These are phyloP conservation scores for Dinomys branickii DNA, from an alignment of 2,113 vertebrate species.

Conservation along the genomic window DNA sequence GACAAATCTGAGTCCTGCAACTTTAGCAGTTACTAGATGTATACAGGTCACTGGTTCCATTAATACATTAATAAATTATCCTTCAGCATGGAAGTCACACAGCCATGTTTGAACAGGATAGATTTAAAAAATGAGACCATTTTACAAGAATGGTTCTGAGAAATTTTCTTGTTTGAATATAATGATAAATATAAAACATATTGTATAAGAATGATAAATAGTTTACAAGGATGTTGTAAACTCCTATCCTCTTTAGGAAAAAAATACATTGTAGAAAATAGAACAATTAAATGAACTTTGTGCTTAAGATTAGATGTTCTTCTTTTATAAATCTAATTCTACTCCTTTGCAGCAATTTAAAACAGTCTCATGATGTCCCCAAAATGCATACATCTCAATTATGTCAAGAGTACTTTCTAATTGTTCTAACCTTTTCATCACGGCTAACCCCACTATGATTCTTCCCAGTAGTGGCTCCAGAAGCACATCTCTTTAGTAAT, in stretches of 20 bases:
- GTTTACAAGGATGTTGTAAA: background rate
- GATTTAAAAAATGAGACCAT: background rate
- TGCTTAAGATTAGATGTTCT: background rate
- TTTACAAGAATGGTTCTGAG: conserved; percentile 1
- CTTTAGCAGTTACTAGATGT: conserved; percentile 54
- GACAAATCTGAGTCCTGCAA: conserved; percentile 58
- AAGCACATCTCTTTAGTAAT: conserved; percentile 7
- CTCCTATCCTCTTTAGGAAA: background rate
- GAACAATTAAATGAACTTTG: conserved; percentile 2
- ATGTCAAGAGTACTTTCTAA: conserved; percentile 64
- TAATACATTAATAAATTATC: conserved; percentile 78
- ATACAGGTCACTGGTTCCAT: conserved; percentile 66
- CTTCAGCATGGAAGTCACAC: conserved; percentile 68
- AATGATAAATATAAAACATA: conserved; percentile 18
- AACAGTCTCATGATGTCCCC: conserved; percentile 27
- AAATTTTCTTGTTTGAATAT: background rate
- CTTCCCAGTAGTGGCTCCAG: background rate
- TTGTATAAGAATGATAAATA: background rate
- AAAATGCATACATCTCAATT: conserved; percentile 60
- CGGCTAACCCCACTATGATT: conserved; percentile 43
- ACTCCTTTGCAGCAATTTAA: conserved; percentile 26
- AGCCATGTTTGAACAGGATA: conserved; percentile 26
- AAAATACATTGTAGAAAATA: background rate
- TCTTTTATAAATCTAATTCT: conserved; percentile 37
- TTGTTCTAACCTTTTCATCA: conserved; percentile 75